phyloP scores from a whole-genome alignment of 1,140 invertebrate genomes.

The Argopecten irradians region DNA sequence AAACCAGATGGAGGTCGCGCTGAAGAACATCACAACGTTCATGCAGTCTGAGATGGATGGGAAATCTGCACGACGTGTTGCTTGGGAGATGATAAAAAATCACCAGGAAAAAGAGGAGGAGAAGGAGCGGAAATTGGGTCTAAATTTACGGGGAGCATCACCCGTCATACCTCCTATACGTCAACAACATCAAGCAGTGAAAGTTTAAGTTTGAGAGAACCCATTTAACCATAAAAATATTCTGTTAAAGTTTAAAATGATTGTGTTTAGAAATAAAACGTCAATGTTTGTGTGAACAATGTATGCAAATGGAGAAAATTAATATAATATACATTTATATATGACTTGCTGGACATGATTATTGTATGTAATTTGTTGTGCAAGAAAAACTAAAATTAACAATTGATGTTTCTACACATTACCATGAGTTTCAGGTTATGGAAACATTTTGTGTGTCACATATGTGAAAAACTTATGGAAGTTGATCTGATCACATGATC shows the following conservation, averaged over 20 bases:
- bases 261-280: neutral
- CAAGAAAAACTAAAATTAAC: neutral
- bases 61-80: slow-evolving; percentile 53
- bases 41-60: slow-evolving; percentile 64
- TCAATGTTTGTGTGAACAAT: too few relatives aligned
- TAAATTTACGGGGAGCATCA: neutral
- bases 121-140: neutral
- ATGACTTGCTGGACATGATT: neutral
- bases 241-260: neutral
- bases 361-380: neutral
- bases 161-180: slow-evolving; percentile 39
- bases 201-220: neutral
- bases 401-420: neutral
- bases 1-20: slow-evolving; percentile 63
- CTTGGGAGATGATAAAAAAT: slow-evolving; percentile 49
- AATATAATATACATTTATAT: neutral
- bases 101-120: slow-evolving; percentile 19
- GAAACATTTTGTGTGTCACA: neutral
- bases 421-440: neutral
- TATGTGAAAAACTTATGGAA: neutral
- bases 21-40: slow-evolving; percentile 66
- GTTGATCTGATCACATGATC: neutral
- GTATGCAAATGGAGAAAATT: too few relatives aligned
- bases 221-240: too few relatives aligned
- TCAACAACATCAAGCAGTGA: slow-evolving; percentile 15